phyloP scores from a whole-genome alignment of 2,888 invertebrate species.

The Meliscaeva auricollis region DNA sequence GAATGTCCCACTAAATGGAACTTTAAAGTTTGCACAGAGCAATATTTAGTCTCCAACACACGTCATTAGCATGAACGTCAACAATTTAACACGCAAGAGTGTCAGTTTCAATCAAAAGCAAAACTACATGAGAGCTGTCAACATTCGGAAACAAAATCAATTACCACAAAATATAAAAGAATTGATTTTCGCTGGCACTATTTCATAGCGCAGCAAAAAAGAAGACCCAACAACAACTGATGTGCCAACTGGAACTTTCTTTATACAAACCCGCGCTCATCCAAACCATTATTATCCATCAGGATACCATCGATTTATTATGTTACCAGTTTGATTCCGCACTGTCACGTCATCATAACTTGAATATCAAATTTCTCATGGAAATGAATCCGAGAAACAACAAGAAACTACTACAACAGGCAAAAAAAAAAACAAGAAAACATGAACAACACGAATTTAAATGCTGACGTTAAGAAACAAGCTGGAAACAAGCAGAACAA shows the following conservation, averaged over 20 bases:
- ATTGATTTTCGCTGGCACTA: constrained; percentile 49
- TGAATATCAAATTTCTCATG: constrained; percentile 59
- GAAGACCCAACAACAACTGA: constrained; percentile 7
- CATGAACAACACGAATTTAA: constrained; percentile 35
- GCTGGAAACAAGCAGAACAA: constrained; percentile 60
- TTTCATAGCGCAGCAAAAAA: background rate
- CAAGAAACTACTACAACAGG: background rate
- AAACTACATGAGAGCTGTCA: constrained; percentile 35
- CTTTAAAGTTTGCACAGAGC: background rate
- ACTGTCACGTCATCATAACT: constrained; percentile 38
- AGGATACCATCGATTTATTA: constrained; percentile 27
- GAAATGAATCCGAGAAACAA: background rate
- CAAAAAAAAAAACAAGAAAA: constrained; percentile 1
- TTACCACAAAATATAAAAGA: constrained; percentile 40
- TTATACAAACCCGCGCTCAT: background rate
- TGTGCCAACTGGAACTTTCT: constrained; percentile 2
- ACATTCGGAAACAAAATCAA: constrained; percentile 64
- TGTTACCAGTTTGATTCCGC: constrained; percentile 22
- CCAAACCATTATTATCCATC: background rate
- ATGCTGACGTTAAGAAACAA: constrained; percentile 12
- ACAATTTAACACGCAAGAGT: constrained; percentile 15
- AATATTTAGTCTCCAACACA: background rate
- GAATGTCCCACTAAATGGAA: background rate
- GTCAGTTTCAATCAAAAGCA: constrained; percentile 37
- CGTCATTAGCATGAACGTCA: background rate